These are phyloP conservation scores for Mesaphorura yosii DNA, from an alignment of 1,140 invertebrate species.

Conservation along the genomic window DNA sequence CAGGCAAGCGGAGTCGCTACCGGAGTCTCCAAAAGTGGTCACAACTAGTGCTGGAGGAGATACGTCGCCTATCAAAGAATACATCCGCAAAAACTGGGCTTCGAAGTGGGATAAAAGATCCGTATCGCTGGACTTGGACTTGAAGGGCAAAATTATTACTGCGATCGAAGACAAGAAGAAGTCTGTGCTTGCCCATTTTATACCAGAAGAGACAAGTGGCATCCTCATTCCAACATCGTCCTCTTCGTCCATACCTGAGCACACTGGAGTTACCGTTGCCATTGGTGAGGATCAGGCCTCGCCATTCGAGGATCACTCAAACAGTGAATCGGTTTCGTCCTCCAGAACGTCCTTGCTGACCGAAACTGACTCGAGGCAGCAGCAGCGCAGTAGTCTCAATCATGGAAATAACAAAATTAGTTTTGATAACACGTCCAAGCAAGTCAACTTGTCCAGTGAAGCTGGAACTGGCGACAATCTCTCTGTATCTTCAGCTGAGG, in stretches of 20 bases:
- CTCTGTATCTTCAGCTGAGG: no score
- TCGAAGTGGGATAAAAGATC: slow-evolving; percentile 28
- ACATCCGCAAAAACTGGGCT: slow-evolving; percentile 28
- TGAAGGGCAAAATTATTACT: slow-evolving; percentile 29
- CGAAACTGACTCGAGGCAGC: no score
- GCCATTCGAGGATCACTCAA: no score
- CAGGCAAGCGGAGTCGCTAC: slow-evolving; percentile 25
- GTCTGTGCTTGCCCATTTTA: slow-evolving; percentile 27
- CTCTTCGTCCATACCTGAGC: slow-evolving; percentile 12
- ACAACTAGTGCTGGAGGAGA: slow-evolving; percentile 22
- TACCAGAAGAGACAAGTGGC: slow-evolving; percentile 22
- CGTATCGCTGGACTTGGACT: slow-evolving; percentile 25
- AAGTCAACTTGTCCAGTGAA: no score
- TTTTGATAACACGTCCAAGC: no score
- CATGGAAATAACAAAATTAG: no score
- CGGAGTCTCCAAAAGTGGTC: slow-evolving; percentile 18
- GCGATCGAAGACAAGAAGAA: slow-evolving; percentile 30
- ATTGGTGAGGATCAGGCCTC: no score
- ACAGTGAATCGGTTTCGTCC: background rate
- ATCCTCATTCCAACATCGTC: slow-evolving; percentile 4
- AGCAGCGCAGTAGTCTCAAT: no score
- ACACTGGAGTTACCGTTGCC: slow-evolving; percentile 8
- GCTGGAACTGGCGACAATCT: no score
- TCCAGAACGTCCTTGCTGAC: no score
- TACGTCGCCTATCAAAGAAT: slow-evolving; percentile 29